phyloP scores from a whole-genome alignment of 1,140 invertebrate genomes.

The Apocrypta bakeri region DNA sequence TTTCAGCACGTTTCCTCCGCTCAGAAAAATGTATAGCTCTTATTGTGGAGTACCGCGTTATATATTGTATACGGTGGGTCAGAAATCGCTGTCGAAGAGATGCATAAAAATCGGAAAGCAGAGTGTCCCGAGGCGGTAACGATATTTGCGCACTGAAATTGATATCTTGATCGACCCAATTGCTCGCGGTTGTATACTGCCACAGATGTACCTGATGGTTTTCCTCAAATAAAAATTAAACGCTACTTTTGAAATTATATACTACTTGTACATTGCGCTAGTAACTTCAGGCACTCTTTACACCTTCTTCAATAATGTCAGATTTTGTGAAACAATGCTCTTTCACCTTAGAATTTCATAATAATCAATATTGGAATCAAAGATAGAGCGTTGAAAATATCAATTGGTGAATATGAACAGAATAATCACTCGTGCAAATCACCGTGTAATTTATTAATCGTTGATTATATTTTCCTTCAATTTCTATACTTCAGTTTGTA shows the following conservation, averaged over 20 bases:
- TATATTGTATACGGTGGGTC: not conserved
- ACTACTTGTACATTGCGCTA: too few species aligned
- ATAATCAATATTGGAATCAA: too few species aligned
- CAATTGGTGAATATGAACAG: too few species aligned
- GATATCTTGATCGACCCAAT: not conserved
- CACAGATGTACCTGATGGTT: not conserved
- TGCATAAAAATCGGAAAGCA: constrained; percentile 7
- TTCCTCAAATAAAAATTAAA: not conserved
- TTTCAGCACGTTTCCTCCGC: constrained; percentile 17
- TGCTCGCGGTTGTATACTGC: not conserved
- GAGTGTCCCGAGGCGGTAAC: constrained; percentile 4
- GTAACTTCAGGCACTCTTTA: too few species aligned
- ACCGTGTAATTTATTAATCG: too few species aligned
- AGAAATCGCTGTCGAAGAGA: not conserved
- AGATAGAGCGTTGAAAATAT: too few species aligned
- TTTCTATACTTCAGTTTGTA: too few species aligned
- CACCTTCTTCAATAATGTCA: too few species aligned
- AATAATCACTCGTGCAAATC: too few species aligned
- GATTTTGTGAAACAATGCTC: too few species aligned
- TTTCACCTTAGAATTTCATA: too few species aligned
- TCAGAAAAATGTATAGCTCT: constrained; percentile 18
- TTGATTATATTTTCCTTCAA: too few species aligned
- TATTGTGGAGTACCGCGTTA: constrained; percentile 27
- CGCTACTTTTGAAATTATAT: not conserved
- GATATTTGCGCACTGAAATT: constrained; percentile 6